Percentiles rank a stretch among this genome's conserved stretches.
Evolutionary conservation across 2,888 invertebrate species (phyloP).

Genomic region (Calameuta filiformis): DNA sequence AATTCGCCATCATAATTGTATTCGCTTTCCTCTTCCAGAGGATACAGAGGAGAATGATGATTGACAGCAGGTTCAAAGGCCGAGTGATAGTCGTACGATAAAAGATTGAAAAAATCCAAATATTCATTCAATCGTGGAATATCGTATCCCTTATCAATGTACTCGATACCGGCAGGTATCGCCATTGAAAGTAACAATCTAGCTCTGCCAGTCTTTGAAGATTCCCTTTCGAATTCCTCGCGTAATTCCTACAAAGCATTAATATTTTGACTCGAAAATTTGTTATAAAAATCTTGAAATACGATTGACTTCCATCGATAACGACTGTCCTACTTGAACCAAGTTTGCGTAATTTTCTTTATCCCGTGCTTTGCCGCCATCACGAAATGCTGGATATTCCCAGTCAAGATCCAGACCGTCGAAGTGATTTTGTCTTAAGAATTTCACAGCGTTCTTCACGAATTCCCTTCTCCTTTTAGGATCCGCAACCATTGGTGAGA

Average conservation of each 20-base stretch:
- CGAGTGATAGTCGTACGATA: slow-evolving; percentile 93
- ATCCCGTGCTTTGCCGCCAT: slow-evolving; percentile 78
- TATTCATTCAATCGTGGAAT: slow-evolving; percentile 88
- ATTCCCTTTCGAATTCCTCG: slow-evolving; percentile 89
- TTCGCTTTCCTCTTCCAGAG: slow-evolving; percentile 84
- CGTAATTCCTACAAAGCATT: slow-evolving; percentile 75
- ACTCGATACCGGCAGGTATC: slow-evolving; percentile 92
- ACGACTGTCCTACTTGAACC: slow-evolving; percentile 72
- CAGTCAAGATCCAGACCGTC: slow-evolving; percentile 94
- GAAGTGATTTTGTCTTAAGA: slow-evolving; percentile 90
- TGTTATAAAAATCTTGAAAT: slow-evolving; percentile 18
- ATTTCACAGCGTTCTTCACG: slow-evolving; percentile 85
- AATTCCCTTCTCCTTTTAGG: slow-evolving; percentile 81
- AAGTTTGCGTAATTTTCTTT: slow-evolving; percentile 88
- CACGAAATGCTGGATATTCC: slow-evolving; percentile 88
- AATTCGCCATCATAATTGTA: slow-evolving; percentile 89
- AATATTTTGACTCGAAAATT: not conserved
- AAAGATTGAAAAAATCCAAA: slow-evolving; percentile 91
- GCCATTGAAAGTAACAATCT: slow-evolving; percentile 90
- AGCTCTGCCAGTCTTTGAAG: slow-evolving; percentile 83
- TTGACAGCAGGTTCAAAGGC: slow-evolving; percentile 91
- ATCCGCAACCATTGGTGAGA: slow-evolving; percentile 89
- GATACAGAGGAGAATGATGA: slow-evolving; percentile 89
- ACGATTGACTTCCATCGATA: not conserved
- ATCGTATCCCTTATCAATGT: slow-evolving; percentile 94